A percentile compares a stretch with the other conserved stretches of the same genome.
phyloP scores from a whole-genome alignment of 2,888 invertebrate genomes.

The Eristalinus aeneus region DNA sequence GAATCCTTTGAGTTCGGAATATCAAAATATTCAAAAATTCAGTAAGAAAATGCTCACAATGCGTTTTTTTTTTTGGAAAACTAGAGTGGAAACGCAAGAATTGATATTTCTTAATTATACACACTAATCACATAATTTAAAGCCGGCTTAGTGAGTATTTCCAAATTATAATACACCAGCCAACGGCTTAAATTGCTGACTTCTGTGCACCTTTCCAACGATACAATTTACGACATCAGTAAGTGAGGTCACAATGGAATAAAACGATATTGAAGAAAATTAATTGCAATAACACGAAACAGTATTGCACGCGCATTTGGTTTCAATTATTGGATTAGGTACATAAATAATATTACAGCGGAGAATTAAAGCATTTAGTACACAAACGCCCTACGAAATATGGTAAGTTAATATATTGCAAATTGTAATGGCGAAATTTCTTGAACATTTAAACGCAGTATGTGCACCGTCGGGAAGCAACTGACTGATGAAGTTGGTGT shows the following conservation, averaged over 20 bases:
- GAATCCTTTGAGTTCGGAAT: too few relatives aligned
- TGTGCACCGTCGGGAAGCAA: conserved; percentile 53
- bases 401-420: neutral
- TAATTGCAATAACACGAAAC: neutral
- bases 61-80: too few relatives aligned
- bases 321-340: neutral
- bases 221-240: conserved; percentile 26
- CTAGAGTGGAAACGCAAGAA: too few relatives aligned
- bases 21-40: too few relatives aligned
- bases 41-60: too few relatives aligned
- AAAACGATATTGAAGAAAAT: neutral
- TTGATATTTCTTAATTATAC: too few relatives aligned
- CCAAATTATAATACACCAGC: neutral
- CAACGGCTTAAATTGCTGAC: neutral
- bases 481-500: conserved; percentile 58
- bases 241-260: conserved; percentile 17
- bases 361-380: neutral
- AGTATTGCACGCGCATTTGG: neutral
- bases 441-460: conserved; percentile 28
- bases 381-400: neutral
- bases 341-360: neutral
- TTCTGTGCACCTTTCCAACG: conserved; percentile 19
- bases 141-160: conserved; percentile 14
- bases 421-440: neutral
- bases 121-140: conserved; percentile 45